Percentiles rank a stretch among this genome's conserved stretches.
These are phyloP conservation scores for Amitus sp. DNA, from an alignment of 2,888 invertebrate species.

Conservation along the genomic window DNA sequence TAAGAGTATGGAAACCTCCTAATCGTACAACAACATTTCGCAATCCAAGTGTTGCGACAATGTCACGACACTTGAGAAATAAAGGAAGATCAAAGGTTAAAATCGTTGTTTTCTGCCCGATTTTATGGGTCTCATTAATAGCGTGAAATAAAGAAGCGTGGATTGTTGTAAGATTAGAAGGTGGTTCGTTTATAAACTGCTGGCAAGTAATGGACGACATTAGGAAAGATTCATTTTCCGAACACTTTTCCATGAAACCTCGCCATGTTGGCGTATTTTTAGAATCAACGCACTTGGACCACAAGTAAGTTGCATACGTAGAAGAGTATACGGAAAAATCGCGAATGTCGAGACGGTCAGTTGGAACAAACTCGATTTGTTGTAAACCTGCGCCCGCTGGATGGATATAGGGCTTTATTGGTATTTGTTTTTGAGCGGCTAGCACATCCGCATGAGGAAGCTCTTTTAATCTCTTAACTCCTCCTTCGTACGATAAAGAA, in stretches of 20 bases:
- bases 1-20: constrained; percentile 45
- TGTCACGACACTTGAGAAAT: constrained; percentile 30
- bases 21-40: constrained; percentile 37
- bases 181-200: constrained; percentile 34
- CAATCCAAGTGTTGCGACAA: constrained; percentile 19
- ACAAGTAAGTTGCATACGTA: too few species aligned
- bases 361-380: too few species aligned
- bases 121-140: constrained; percentile 25
- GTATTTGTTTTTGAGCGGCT: too few species aligned
- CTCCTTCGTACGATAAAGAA: not conserved
- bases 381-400: too few species aligned
- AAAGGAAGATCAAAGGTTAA: constrained; percentile 38
- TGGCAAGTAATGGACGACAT: constrained; percentile 35
- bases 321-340: too few species aligned
- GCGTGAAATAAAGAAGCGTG: constrained; percentile 23
- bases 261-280: constrained; percentile 48
- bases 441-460: too few species aligned
- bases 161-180: constrained; percentile 30
- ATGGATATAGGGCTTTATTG: too few species aligned
- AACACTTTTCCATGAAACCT: constrained; percentile 52
- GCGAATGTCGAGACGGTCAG: too few species aligned
- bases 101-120: too few species aligned
- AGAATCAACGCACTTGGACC: not conserved
- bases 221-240: constrained; percentile 33
- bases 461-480: not conserved